Evolutionary conservation across 2,888 invertebrate genomes (phyloP).

Genomic region (Tolmerus cingulatus): DNA sequence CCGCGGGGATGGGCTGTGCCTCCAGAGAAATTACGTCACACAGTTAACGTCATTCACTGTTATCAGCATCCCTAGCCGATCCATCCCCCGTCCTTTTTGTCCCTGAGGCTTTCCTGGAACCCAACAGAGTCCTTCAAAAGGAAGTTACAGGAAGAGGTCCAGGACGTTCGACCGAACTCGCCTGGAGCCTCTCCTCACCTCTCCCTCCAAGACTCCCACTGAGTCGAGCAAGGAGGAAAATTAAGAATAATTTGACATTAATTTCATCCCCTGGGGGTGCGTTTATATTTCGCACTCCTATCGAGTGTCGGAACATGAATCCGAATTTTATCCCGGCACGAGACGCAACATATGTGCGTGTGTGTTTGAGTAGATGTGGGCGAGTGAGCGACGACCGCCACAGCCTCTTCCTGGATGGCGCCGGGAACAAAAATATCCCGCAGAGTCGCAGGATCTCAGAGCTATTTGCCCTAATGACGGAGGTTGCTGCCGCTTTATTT

Average conservation of each 20-base stretch:
- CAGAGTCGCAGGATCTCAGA: slow-evolving; percentile 28
- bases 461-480: slow-evolving; percentile 16
- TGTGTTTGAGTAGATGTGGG: background rate
- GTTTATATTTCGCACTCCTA: slow-evolving; percentile 37
- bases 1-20: background rate
- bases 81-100: background rate
- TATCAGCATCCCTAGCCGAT: slow-evolving; percentile 6
- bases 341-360: background rate
- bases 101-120: background rate
- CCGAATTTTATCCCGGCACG: background rate
- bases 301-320: slow-evolving; percentile 28
- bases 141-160: background rate
- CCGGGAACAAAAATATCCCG: slow-evolving; percentile 16
- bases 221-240: slow-evolving; percentile 42
- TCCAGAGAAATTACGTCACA: slow-evolving; percentile 36
- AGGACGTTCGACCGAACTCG: background rate
- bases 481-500: slow-evolving; percentile 35
- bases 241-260: slow-evolving; percentile 50
- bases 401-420: background rate
- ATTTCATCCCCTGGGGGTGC: slow-evolving; percentile 47
- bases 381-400: background rate
- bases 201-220: slow-evolving; percentile 4
- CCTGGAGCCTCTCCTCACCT: background rate
- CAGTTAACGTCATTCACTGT: slow-evolving; percentile 24
- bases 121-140: background rate